Base-by-base conservation (phyloP, 2,888 invertebrate species). In the Pinctada fucata region DNA sequence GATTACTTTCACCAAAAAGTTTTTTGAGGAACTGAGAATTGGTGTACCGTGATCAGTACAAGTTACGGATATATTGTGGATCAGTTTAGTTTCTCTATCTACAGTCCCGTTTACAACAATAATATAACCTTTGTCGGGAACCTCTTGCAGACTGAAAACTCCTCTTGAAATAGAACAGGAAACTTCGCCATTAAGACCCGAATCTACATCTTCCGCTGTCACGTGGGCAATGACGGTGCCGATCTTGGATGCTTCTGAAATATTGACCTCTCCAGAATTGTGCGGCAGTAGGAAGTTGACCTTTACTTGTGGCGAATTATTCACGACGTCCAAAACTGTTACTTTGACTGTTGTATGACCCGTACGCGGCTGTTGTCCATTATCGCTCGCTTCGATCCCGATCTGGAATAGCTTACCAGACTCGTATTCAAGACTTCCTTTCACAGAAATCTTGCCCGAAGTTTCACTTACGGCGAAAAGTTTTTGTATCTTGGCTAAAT, bases 311-410 rank as follows among this genome's bases (percentile, higher is more conserved):
- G 98, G 98, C 4, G 98, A 97, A 92, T 98, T 97, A 92, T 98
- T 98, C 92, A 98, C 98, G 93, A 97, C 97, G 82, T 92, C 92
- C 89, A 97, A 96, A 6, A 98, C 95, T 10, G 82, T 82, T 4
- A 88, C 81, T 16, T 78, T 80, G 6, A 87, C 85, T 10, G 82
- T 74, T 13, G 85, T 83, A 73, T 81, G 79, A 8, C 87, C 78
- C 3, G 81, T 79, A 8, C 76, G 78, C 5, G 86, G 81, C 48
- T 80, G 75, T 2, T 76, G 65, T 2, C 86, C 87, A 31, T 82
- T 78, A 71, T 88, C 88, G 50, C 80, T 78, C 2, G 86, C 86
- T 50, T 84, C 83, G 16, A 85, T 80, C 51, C 76, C 75, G 64
- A 87, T 83, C 63, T 84, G 82, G 45, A 81, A 79, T 3, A 72